A percentile compares a stretch with the other conserved stretches of the same genome.
phyloP scores from a whole-genome alignment of 2,113 vertebrate genomes.

The Alosa alosa region DNA sequence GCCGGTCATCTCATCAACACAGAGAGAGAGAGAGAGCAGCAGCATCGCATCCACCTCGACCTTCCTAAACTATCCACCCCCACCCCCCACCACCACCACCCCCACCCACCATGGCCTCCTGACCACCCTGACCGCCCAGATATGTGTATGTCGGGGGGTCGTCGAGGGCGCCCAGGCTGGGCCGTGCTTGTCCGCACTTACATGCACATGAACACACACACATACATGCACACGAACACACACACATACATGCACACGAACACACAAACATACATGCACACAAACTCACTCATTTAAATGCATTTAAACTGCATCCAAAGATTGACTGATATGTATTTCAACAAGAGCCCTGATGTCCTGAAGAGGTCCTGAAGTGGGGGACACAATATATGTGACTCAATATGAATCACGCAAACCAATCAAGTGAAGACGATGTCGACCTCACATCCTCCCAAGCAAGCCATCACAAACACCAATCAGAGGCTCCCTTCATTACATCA shows the following conservation, averaged over 20 bases:
- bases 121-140: not conserved
- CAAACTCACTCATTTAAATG: not conserved
- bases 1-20: constrained; percentile 57
- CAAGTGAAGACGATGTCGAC: too few species aligned
- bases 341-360: too few species aligned
- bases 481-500: too few species aligned
- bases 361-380: too few species aligned
- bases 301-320: not conserved
- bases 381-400: too few species aligned
- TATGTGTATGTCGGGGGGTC: not conserved
- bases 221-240: constrained; percentile 16
- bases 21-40: constrained; percentile 28
- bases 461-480: too few species aligned
- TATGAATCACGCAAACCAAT: too few species aligned
- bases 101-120: too few species aligned
- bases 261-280: not conserved
- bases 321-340: too few species aligned
- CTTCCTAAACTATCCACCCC: not conserved
- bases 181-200: not conserved
- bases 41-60: not conserved
- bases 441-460: too few species aligned
- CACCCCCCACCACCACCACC: not conserved
- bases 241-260: not conserved
- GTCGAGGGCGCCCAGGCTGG: not conserved
- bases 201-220: not conserved